Evolutionary conservation across 2,888 invertebrate genomes (phyloP).

Genomic region (Mythimna impura): DNA sequence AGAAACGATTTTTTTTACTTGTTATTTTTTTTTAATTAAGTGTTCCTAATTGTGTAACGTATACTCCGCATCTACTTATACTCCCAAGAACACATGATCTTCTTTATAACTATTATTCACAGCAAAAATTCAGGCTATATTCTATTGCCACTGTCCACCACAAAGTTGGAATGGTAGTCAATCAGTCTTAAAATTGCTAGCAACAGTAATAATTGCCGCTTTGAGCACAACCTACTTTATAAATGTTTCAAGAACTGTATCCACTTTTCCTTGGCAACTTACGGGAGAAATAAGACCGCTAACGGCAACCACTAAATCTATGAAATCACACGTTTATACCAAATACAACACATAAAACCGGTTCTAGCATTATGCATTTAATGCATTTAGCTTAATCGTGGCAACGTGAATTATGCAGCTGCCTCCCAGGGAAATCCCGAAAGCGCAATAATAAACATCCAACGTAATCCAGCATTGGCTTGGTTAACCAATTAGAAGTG

Average conservation of each 20-base stretch:
- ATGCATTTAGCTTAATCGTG: slow-evolving; percentile 78
- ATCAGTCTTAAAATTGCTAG: background rate
- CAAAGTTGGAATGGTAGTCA: background rate
- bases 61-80: too few species aligned
- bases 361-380: slow-evolving; percentile 54
- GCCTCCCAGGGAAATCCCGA: slow-evolving; percentile 78
- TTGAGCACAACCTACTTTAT: background rate
- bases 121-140: background rate
- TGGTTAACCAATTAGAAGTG: slow-evolving; percentile 83
- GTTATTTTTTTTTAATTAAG: too few species aligned
- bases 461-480: slow-evolving; percentile 77
- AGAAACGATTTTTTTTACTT: too few species aligned
- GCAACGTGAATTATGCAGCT: slow-evolving; percentile 77
- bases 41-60: too few species aligned
- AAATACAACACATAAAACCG: slow-evolving; percentile 45
- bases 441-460: slow-evolving; percentile 84
- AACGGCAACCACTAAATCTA: slow-evolving; percentile 30
- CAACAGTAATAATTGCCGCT: background rate
- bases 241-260: background rate
- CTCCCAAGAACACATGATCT: too few species aligned
- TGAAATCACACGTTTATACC: slow-evolving; percentile 28
- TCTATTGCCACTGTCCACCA: background rate
- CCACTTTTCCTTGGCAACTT: slow-evolving; percentile 7
- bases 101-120: too few species aligned
- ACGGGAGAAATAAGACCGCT: background rate